A percentile compares a stretch with the other conserved stretches of the same genome.
Conservation (phyloP, 1,140 invertebrate genomes). For the Apis cerana region DNA sequence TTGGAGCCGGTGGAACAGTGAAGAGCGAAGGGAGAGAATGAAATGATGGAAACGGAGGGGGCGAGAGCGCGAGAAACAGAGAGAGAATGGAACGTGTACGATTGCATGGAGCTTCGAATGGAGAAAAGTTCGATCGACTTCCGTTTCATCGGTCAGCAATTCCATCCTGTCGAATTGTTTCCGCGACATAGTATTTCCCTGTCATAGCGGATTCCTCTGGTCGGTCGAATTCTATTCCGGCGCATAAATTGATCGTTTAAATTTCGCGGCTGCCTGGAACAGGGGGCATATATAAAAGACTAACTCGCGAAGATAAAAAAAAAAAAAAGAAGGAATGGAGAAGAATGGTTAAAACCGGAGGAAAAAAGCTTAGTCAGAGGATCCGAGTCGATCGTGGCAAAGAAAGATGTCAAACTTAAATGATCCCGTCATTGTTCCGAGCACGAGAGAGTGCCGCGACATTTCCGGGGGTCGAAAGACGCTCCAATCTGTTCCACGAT, state of each 20-base stretch:
- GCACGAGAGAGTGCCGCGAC: too few species aligned
- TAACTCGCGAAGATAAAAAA: not conserved
- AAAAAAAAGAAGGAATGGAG: too few species aligned
- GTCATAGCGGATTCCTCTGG: constrained; percentile 37
- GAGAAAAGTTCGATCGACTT: constrained; percentile 57
- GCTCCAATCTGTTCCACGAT: not conserved
- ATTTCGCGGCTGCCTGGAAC: not conserved
- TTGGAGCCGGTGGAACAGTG: constrained; percentile 21
- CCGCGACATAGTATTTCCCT: constrained; percentile 39
- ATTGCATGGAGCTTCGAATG: constrained; percentile 36
- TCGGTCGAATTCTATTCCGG: constrained; percentile 31
- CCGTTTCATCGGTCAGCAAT: constrained; percentile 55
- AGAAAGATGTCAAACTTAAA: not conserved
- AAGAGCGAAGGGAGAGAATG: not conserved
- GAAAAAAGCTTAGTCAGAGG: not conserved
- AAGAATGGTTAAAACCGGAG: not conserved
- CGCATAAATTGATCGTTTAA: constrained; percentile 37
- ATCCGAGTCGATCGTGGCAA: not conserved
- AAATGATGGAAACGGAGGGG: too few species aligned
- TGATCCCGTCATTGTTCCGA: not conserved
- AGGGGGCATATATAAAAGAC: not conserved
- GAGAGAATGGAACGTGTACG: constrained; percentile 5
- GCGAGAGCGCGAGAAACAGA: not conserved
- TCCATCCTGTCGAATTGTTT: constrained; percentile 54
- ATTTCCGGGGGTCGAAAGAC: not conserved